phyloP scores from a whole-genome alignment of 1,140 invertebrate species.

The Dendroctonus valens region DNA sequence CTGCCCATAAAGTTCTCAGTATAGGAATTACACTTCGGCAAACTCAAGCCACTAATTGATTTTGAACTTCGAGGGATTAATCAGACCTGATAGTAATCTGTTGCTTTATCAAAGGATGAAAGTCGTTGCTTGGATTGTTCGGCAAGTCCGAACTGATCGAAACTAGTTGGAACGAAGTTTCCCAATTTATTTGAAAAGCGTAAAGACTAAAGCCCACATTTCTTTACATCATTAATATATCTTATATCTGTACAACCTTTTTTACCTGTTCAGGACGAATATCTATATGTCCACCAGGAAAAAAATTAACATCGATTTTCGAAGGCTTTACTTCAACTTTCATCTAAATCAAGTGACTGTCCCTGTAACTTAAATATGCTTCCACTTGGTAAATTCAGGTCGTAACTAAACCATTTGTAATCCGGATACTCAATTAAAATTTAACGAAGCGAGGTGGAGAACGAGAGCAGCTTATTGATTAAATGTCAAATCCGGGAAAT shows the following conservation, averaged over 20 bases:
- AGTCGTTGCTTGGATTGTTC: constrained; percentile 1
- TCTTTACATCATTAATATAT: no score
- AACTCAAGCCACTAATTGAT: constrained; percentile 11
- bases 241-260: no score
- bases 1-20: constrained; percentile 11
- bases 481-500: constrained; percentile 20
- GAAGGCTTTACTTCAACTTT: no score
- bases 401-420: constrained; percentile 23
- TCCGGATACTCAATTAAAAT: constrained; percentile 25
- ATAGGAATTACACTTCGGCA: constrained; percentile 12
- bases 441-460: constrained; percentile 21
- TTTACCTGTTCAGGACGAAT: no score
- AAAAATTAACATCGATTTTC: no score
- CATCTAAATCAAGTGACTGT: no score
- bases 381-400: constrained; percentile 7
- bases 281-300: no score
- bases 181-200: no score
- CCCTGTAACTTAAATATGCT: background rate
- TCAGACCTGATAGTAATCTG: constrained; percentile 10
- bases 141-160: no score
- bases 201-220: no score
- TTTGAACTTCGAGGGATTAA: constrained; percentile 12
- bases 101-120: constrained; percentile 14
- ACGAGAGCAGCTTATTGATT: constrained; percentile 24
- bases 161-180: no score